phyloP scores from a whole-genome alignment of 2,113 vertebrate species.

The Machaerirhynchus nigripectus region DNA sequence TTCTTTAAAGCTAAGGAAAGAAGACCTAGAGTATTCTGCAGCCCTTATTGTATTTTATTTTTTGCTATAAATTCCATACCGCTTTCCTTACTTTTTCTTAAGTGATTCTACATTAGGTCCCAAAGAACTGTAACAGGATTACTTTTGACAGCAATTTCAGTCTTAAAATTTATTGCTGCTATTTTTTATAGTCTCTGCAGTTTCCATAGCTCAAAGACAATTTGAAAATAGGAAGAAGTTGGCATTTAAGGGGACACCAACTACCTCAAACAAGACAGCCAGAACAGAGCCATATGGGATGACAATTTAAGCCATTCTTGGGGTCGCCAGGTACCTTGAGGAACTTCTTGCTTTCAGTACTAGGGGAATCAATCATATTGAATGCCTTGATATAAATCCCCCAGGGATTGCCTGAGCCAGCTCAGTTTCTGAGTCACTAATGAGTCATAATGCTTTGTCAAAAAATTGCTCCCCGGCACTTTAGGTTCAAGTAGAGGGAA shows the following conservation, averaged over 20 bases:
- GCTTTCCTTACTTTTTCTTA: neutral
- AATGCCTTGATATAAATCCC: constrained; percentile 29
- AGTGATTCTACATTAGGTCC: neutral
- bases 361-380: constrained; percentile 4
- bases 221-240: neutral
- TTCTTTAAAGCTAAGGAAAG: neutral
- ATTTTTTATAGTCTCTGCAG: neutral
- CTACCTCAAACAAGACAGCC: neutral
- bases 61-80: neutral
- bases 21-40: neutral
- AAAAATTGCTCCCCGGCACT: constrained; percentile 47
- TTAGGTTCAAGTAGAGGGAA: constrained; percentile 46
- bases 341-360: neutral
- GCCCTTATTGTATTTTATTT: neutral
- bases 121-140: neutral
- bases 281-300: neutral
- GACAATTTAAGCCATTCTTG: neutral
- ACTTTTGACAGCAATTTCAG: neutral
- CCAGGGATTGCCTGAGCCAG: neutral
- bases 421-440: constrained; percentile 46
- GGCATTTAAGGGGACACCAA: neutral
- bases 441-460: constrained; percentile 54
- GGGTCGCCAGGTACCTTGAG: neutral
- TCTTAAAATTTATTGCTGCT: neutral
- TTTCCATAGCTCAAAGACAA: neutral